Conservation (phyloP, 2,888 invertebrate genomes). For the Drosophila ustulata region DNA sequence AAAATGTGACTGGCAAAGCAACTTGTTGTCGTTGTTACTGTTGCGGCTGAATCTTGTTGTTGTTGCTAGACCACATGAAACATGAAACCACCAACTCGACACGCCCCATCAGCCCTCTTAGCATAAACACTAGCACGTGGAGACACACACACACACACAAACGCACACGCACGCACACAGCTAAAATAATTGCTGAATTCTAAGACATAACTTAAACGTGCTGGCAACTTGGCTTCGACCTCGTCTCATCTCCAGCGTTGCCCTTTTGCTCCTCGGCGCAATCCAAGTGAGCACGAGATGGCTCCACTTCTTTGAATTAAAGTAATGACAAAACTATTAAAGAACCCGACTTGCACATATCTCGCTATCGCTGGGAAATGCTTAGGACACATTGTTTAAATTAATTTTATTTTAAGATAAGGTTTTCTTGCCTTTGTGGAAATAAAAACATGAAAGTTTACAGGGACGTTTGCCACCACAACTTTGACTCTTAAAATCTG, state of each 20-base stretch:
- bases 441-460: too few species aligned
- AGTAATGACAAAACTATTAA: not conserved
- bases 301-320: not conserved
- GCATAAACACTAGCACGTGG: conserved; percentile 27
- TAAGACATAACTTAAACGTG: conserved; percentile 46
- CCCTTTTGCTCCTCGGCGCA: not conserved
- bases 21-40: conserved; percentile 38
- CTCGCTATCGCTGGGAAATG: not conserved
- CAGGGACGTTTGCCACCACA: not conserved
- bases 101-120: conserved; percentile 28
- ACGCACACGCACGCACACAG: not conserved
- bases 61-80: conserved; percentile 59
- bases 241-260: not conserved
- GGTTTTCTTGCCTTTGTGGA: too few species aligned
- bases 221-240: conserved; percentile 23
- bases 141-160: conserved; percentile 5
- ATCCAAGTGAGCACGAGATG: not conserved
- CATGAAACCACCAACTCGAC: conserved; percentile 60
- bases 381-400: not conserved
- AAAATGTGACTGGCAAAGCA: conserved; percentile 63
- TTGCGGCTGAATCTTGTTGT: conserved; percentile 22
- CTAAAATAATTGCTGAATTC: conserved; percentile 35
- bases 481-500: too few species aligned
- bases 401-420: not conserved
- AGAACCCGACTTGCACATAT: conserved; percentile 1